These are phyloP conservation scores for Tympanoctomys barrerae DNA, from an alignment of 2,797 vertebrate species.

Conservation along the genomic window DNA sequence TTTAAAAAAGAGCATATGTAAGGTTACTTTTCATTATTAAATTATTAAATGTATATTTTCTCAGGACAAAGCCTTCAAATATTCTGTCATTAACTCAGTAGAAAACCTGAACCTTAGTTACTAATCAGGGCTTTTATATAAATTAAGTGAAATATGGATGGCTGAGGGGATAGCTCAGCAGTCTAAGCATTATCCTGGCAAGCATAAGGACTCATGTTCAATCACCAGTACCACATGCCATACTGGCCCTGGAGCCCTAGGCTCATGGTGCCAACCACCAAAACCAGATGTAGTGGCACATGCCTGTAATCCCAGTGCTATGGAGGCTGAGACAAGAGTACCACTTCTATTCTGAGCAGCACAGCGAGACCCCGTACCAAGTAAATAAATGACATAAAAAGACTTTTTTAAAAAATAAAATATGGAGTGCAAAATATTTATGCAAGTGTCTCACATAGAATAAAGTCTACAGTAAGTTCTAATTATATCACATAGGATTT, in stretches of 20 bases:
- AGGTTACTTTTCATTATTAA: constrained; percentile 41
- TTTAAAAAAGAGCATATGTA: neutral
- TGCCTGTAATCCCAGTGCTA: no score
- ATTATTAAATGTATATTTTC: neutral
- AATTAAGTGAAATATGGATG: neutral
- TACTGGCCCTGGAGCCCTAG: no score
- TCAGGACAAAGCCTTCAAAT: neutral
- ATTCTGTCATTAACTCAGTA: constrained; percentile 28
- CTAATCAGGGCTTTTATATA: neutral
- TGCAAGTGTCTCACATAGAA: neutral
- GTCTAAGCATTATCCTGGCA: no score
- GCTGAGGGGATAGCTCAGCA: no score
- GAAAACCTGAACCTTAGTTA: neutral
- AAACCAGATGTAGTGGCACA: no score
- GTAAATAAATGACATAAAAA: no score
- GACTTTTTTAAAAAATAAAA: neutral
- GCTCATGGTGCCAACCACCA: no score
- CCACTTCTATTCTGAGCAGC: no score
- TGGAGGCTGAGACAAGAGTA: no score
- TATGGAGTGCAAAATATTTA: neutral
- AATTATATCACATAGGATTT: neutral
- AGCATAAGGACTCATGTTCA: no score
- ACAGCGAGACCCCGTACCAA: no score
- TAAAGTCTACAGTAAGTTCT: neutral
- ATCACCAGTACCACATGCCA: no score